A percentile compares a stretch with the other conserved stretches of the same genome.
Evolutionary conservation across 2,797 vertebrate genomes (phyloP).

Genomic region (Spea hammondii): DNA sequence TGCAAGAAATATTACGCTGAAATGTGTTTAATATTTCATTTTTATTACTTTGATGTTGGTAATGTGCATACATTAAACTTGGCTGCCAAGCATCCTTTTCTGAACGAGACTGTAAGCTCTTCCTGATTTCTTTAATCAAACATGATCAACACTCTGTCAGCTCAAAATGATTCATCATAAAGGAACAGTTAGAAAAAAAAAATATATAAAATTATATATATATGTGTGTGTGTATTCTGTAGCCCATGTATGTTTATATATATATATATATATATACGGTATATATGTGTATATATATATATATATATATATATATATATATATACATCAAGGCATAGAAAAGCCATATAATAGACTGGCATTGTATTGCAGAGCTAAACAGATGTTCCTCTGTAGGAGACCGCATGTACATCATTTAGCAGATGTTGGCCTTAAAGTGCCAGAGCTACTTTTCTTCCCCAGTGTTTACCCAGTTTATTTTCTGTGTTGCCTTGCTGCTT

Average conservation of each 20-base stretch:
- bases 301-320: no score
- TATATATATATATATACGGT: not conserved
- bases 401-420: no score
- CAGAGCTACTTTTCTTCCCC: no score
- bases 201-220: not conserved
- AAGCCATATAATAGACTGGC: not conserved
- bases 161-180: not conserved
- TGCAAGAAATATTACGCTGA: not conserved
- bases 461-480: no score
- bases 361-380: not conserved
- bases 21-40: conserved; percentile 13
- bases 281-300: no score
- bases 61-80: conserved; percentile 1
- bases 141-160: no score
- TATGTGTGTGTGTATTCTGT: no score
- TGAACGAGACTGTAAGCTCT: not conserved
- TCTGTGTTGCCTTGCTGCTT: no score
- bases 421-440: no score
- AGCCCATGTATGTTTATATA: no score
- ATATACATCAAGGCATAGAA: not conserved
- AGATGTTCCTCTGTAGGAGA: no score
- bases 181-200: not conserved
- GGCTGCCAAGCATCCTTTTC: not conserved
- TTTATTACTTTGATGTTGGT: conserved; percentile 5
- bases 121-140: not conserved